Evolutionary conservation across 2,797 vertebrate genomes (phyloP), one percentile per base, ranked within the genome.

Genomic region (Saxicola maurus): DNA sequence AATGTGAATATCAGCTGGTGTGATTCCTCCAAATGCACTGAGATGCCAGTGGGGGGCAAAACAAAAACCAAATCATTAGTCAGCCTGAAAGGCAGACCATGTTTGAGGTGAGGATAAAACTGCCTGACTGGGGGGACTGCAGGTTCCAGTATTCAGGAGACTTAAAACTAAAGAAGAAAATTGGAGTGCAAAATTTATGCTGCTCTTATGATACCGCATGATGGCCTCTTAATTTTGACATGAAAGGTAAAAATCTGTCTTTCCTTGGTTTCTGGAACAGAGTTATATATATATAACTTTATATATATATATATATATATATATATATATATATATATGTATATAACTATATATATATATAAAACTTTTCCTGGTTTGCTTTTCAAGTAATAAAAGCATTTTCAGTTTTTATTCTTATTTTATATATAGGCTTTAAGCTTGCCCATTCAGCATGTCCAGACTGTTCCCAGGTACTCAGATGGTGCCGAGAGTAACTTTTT

Each of bases 21-120:
- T 6, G 19, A 74, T 73, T 55, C 20, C 4, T 86, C 33, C 28
- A 27, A 4, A 38, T 42, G 62, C 42, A n/a, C 23, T 10, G 68
- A 66, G 68, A 17, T 80, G 51, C 61, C 3, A 0, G 4, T 1
- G 9, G 12, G 18, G 14, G 5, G 24, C 33, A 46, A 37, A 72
- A 71, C 57, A 28, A 52, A 40, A 61, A 23, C 7, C 37, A 20
- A 6, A 25, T 21, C 0, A 0, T 53, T 21, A 53, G 19, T 19
- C 66, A 75, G 30, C n/a, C 52, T 7, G 3, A 73, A 79, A 31
- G 30, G 38, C 48, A 69, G 56, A 30, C 24, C 0, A 0, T 57
- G 10, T 46, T 38, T 77, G 76, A 86, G 27, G n/a, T 45, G 28
- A 71, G n/a, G 53, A 27, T 67, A 14, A 37, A 59, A 56, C 56